phyloP scores from a whole-genome alignment of 1,140 invertebrate species.

The Conus ventricosus region DNA sequence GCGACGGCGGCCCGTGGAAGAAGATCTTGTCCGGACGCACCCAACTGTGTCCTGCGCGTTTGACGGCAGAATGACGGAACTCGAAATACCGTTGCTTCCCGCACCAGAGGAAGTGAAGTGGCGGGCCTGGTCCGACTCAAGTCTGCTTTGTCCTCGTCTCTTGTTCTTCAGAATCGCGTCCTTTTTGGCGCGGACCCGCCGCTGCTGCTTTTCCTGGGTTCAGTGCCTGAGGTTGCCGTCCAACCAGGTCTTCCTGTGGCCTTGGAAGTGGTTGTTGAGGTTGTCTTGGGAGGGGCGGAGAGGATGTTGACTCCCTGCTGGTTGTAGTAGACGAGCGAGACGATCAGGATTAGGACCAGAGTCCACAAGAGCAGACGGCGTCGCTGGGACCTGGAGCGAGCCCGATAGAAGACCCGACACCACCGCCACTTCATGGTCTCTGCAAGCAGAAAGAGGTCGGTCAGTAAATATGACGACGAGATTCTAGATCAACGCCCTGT shows the following conservation, averaged over 20 bases:
- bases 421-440: background rate
- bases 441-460: too few relatives aligned
- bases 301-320: conserved; percentile 26
- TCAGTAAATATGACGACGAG: too few relatives aligned
- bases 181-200: background rate
- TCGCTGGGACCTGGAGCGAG: conserved; percentile 43
- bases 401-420: conserved; percentile 39
- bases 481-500: too few relatives aligned
- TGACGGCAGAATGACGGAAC: conserved; percentile 47
- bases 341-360: background rate
- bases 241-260: background rate
- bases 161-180: background rate
- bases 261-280: background rate
- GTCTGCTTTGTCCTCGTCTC: conserved; percentile 39
- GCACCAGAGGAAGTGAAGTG: conserved; percentile 50
- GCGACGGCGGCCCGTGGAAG: conserved; percentile 38
- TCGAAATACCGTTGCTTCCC: conserved; percentile 42
- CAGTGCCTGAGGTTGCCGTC: conserved; percentile 14
- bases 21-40: conserved; percentile 51
- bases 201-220: background rate
- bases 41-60: conserved; percentile 36
- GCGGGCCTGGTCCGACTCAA: conserved; percentile 49
- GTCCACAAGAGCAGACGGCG: conserved; percentile 34
- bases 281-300: background rate
- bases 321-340: conserved; percentile 37